Conservation (phyloP, 2,888 invertebrate genomes). For the Ornithoptera priamus region DNA sequence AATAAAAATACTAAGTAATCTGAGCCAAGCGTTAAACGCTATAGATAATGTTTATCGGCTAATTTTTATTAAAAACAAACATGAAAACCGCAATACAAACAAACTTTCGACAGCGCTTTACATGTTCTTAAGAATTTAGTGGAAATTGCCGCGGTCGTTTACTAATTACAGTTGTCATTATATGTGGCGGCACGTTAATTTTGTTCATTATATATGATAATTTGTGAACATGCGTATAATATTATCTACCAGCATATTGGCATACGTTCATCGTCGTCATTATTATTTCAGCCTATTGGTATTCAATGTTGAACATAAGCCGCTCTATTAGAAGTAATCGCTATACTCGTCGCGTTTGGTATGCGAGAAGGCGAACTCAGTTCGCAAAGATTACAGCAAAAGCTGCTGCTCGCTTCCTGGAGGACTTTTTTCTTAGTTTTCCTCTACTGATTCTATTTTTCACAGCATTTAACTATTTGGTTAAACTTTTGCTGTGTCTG, state of each 20-base stretch:
- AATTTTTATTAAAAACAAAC: not conserved
- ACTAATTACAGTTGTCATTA: conserved; percentile 11
- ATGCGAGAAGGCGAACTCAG: no score
- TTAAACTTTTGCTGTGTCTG: no score
- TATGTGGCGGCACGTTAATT: conserved; percentile 8
- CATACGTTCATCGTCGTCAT: not conserved
- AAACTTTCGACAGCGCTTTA: not conserved
- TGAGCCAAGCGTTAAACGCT: not conserved
- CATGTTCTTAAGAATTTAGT: conserved; percentile 7
- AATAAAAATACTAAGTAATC: not conserved
- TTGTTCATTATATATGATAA: conserved; percentile 10
- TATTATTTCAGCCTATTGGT: not conserved
- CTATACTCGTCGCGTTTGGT: no score
- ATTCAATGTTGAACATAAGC: no score
- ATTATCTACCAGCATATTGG: not conserved
- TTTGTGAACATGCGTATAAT: not conserved
- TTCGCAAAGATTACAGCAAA: no score
- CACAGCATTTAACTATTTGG: no score
- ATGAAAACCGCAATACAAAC: not conserved
- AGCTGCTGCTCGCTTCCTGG: no score
- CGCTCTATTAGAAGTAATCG: no score
- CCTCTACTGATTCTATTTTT: no score
- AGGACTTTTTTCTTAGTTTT: no score
- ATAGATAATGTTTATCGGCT: not conserved
- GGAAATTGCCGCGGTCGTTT: conserved; percentile 16